Evolutionary conservation across 2,888 invertebrate genomes (phyloP), one percentile per base, ranked within the genome.

Genomic region (Torymus tubicola): DNA sequence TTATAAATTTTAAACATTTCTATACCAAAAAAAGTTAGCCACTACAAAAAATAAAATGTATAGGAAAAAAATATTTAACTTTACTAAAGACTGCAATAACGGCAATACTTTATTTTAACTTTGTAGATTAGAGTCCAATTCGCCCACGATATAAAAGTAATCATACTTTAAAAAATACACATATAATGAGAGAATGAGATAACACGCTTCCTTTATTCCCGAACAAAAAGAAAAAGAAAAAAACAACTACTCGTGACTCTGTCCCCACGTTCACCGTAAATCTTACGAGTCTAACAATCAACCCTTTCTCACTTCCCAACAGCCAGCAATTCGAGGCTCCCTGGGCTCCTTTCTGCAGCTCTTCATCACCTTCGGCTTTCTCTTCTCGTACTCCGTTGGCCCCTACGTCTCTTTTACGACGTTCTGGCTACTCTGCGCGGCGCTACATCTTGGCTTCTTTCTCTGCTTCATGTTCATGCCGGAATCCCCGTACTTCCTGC

Each of bases 331-430:
- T 14, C 92, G 98, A 82, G 97, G 97, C 0, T 94, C 95, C 0
- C 91, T 97, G 0, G 97, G 97, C 2, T 95, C 97, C 0, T 94
- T 96, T 79, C 94, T 97, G 86, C 96, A 96, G 87, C 92, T 94
- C 65, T 95, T 96, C 91, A 94, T 96, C 63, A 92, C 92, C 2
- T 72, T 93, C 3, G 97, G 96, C 2, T 93, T 95, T 86, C 89
- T 96, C 3, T 93, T 94, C 77, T 92, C 95, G 0, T 96, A 96
- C 89, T 89, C 90, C 0, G 92, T 95, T 85, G 98, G 96, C 0
- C 97, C 95, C 0, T 95, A 91, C 91, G 92, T 95, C 0, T 91
- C 93, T 0, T 96, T 96, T 91, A 90, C 92, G 55, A 91, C 91
- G 0, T 92, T 95, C 31, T 94, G 95, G 78, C 93, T 94, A 85